These are phyloP conservation scores for Gobionotothen gibberifrons DNA, from an alignment of 2,797 vertebrate genomes.

Conservation along the genomic window DNA sequence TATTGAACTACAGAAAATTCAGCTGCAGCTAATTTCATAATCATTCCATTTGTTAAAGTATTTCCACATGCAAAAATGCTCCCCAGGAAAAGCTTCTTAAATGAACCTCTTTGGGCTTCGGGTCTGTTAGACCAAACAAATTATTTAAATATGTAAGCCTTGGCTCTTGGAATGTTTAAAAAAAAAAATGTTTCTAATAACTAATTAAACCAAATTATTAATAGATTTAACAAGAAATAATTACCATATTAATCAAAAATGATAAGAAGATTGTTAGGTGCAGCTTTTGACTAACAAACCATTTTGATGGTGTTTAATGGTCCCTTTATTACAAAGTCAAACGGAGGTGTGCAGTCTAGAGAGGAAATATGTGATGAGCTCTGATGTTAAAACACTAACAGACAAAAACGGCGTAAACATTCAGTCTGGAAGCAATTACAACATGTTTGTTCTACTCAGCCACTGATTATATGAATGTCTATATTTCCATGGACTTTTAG, in stretches of 20 bases:
- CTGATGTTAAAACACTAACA: not conserved
- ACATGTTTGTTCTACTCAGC: not conserved
- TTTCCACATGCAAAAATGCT: not conserved
- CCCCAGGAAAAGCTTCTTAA: no score
- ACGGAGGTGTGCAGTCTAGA: rapidly evolving
- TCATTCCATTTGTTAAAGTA: not conserved
- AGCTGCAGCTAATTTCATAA: not conserved
- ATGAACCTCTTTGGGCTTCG: no score
- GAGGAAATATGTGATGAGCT: not conserved
- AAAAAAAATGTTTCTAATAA: no score
- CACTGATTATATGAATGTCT: not conserved
- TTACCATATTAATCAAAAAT: not conserved
- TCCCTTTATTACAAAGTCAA: not conserved
- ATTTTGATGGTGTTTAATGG: not conserved
- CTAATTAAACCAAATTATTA: not conserved
- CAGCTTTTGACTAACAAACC: not conserved
- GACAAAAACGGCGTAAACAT: not conserved
- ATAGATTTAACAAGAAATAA: not conserved
- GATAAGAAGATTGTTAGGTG: not conserved
- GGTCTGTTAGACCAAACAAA: no score
- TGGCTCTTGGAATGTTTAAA: no score
- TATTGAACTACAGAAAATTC: not conserved
- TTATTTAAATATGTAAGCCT: no score
- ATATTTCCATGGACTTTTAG: not conserved
- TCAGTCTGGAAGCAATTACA: not conserved